These are phyloP conservation scores for Harpalus rubripes DNA, from an alignment of 2,888 invertebrate species.

Conservation along the genomic window DNA sequence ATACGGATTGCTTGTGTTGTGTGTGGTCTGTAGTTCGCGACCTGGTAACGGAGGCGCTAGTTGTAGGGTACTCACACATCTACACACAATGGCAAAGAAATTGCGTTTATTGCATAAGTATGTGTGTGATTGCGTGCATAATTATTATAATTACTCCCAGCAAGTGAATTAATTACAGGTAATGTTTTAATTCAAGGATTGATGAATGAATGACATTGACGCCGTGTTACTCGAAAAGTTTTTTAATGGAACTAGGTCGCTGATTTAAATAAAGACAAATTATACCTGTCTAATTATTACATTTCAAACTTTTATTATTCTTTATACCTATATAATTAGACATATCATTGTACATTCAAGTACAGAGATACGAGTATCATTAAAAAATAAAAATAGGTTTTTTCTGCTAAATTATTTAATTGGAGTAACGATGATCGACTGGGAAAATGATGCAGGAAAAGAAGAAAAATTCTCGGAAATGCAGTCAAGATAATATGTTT, in stretches of 20 bases:
- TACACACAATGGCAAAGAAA: background rate
- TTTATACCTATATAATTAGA: no score
- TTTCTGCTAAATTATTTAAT: no score
- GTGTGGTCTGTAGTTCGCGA: constrained; percentile 63
- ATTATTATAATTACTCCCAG: constrained; percentile 40
- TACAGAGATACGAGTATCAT: no score
- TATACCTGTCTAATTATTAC: background rate
- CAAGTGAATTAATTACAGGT: constrained; percentile 29
- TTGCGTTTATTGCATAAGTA: background rate
- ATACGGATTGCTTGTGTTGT: constrained; percentile 38
- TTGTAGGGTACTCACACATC: constrained; percentile 28
- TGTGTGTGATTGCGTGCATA: constrained; percentile 33
- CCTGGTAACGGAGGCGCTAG: constrained; percentile 58
- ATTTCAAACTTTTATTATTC: background rate
- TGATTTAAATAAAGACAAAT: background rate
- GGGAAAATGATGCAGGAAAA: no score
- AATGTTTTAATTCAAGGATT: constrained; percentile 45
- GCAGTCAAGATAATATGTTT: no score
- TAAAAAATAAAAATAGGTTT: no score
- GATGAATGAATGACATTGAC: background rate
- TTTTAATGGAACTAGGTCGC: background rate
- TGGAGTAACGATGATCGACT: no score
- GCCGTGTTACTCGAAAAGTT: background rate
- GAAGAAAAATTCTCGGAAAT: no score
- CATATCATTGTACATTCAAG: no score